Base-by-base conservation (phyloP, 1,140 invertebrate species). In the Pseudomyrmex concolor region DNA sequence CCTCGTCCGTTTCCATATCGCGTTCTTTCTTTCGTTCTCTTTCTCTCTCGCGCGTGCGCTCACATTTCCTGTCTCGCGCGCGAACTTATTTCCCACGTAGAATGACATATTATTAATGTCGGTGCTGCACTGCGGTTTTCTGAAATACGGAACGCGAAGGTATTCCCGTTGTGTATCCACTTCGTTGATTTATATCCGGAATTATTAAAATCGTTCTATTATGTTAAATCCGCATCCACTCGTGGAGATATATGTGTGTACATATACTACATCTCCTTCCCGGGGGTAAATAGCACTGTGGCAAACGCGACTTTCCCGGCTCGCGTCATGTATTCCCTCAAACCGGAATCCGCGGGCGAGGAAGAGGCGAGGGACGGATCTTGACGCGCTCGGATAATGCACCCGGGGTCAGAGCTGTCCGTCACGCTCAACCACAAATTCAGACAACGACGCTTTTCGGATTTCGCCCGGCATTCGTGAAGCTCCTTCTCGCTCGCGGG, bases 301-400 rank as follows among this genome's bases (percentile, higher is more conserved):
- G 74, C 73, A 66, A 62, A 12, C 59, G 45, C 17, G 43, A 72
- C 80, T 72, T 83, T 45, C 7, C 55, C 10, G 67, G 45, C 51
- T 63, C 66, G 25, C 50, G 63, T 66, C 74, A 62, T 66, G 62
- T 74, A 84, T 88, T 70, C 22, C 51, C n/a, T 22, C 54, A 25
- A 66, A 70, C 57, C 25, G 67, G 78, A 80, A 86, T 84, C 60
- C 51, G 63, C 25, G 66, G 59, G 17, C 13, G 13, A 8, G 34
- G 22, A 43, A 2, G 7, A 9, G 5, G 76, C 19, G 9, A 48
- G 45, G 76, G 66, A 15, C 70, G 43, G 84, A 71, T 83, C 72
- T 62, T 54, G 71, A 77, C 67, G 66, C 63, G 55, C n/a, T 68
- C 5, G 86, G 73, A 88, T 88, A 88, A 88, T 88, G 86, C 74